Base-by-base conservation (phyloP, 2,888 invertebrate genomes). In the Myopa testacea region DNA sequence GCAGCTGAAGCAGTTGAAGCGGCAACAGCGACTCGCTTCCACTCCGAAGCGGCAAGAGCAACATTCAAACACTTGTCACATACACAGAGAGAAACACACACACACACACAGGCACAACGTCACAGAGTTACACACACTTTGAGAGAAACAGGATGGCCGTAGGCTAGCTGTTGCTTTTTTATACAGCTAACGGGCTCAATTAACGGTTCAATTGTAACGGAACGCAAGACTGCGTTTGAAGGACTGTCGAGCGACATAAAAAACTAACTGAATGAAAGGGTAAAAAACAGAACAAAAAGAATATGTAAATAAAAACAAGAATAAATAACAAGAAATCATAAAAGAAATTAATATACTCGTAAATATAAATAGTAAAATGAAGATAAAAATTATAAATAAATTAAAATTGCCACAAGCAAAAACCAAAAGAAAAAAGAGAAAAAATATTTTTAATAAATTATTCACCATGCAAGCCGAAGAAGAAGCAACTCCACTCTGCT, bases 121-220 rank as follows among this genome's bases (percentile, higher is more conserved):
- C 40, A n/a, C n/a, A n/a, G n/a, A n/a, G n/a, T n/a, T n/a, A 38
- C n/a, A 55, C 55, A 45, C 45, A 45, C 45, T 6, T 10, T 45
- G 45, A 6, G 45, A 45, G 45, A 45, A 45, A 69, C 19, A 50
- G 52, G 52, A 26, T 52, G 50, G 38, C 50, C 16, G 16, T 26
- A 34, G 45, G 19, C 50, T 3, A 69, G 37, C 58, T 71, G 55
- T 71, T 58, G 58, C 71, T 58, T 16, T 71, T 55, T 4, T 4
- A 10, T 4, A 19, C 40, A 55, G 55, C 71, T 34, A 55, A 38
- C 37, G 71, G 71, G 55, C 38, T 52, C 71, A 71, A 71, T 71
- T 71, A 71, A 71, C 37, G 55, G 38, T 37, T 55, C 26, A 58
- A 71, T 58, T 71, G 71, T 55, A 71, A 58, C 58, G 38, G n/a